These are phyloP conservation scores for Stenotaenia linearis DNA, from an alignment of 2,888 invertebrate species.

Conservation along the genomic window DNA sequence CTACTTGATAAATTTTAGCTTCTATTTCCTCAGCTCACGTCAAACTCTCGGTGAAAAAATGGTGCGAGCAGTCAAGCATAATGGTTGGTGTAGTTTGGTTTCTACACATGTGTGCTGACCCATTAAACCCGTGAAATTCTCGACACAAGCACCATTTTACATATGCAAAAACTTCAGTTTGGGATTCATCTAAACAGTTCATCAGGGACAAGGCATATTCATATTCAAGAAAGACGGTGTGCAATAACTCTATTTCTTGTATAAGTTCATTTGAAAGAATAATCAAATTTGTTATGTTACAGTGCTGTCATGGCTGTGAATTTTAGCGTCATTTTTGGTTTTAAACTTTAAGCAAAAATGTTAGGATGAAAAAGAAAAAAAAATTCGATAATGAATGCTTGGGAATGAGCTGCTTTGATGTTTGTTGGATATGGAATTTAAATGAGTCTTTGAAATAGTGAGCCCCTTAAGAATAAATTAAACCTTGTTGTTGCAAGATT, in stretches of 20 bases:
- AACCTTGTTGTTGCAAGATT: neutral
- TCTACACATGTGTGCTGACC: slow-evolving; percentile 23
- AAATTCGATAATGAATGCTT: neutral
- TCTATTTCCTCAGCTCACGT: neutral
- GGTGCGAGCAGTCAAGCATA: neutral
- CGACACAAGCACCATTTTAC: neutral
- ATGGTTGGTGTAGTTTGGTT: slow-evolving; percentile 10
- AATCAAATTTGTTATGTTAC: neutral
- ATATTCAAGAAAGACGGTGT: neutral
- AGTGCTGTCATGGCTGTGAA: neutral
- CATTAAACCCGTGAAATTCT: slow-evolving; percentile 3
- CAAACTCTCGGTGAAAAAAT: neutral
- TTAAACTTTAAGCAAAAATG: neutral
- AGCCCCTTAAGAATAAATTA: neutral
- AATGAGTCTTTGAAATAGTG: neutral
- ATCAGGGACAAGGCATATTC: neutral
- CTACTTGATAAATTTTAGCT: neutral
- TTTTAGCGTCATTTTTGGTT: neutral
- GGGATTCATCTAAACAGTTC: slow-evolving; percentile 14
- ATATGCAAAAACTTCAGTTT: slow-evolving; percentile 10
- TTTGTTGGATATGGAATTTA: neutral
- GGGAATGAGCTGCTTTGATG: neutral
- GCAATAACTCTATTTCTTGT: neutral
- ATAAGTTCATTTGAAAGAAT: neutral
- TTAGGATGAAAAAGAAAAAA: neutral